Evolutionary conservation across 2,113 vertebrate species (phyloP), one percentile per base, ranked within the genome.

Genomic region (Typhlomys cinereus): DNA sequence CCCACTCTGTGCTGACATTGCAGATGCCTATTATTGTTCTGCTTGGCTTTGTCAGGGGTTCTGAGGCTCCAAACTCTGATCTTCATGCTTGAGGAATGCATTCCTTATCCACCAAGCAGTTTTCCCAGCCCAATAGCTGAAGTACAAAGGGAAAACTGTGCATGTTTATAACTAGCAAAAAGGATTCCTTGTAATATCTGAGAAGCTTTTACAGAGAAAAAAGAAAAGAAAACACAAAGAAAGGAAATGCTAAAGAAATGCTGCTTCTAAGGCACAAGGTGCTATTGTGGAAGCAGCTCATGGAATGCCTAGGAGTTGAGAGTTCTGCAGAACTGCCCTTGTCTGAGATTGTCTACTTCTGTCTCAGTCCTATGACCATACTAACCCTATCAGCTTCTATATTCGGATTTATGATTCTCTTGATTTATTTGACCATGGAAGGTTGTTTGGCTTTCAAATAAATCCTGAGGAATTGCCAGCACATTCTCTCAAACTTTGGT

Each of bases 391-490:
- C 44, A 66, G 59, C 12, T 25, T 67, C 31, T 88, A 17, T 9
- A 90, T 50, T 88, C 73, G 52, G 44, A 90, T 78, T 69, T 52
- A 48, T 27, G 29, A 46, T 59, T 78, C 29, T 31, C 44, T 81
- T 69, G 31, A 66, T 3, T 48, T 80, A 57, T 52, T 57, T 83
- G 69, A 85, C 46, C 59, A n/a, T 25, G 2, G 46, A 17, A 13
- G 88, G 73, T 50, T 36, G 82, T 85, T 82, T 79, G 20, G 29
- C 41, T 88, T n/a, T 46, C 64, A 83, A 46, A 82, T n/a, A 82
- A 88, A 81, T 36, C 21, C 27, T 88, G 69, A 82, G 29, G 15
- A 59, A 86, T 78, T 69, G 27, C 11, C 13, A 41, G 57, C 34
- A n/a, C 1, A 29, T 48, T 80, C 34, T 79, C 4, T 82, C 14